These are phyloP conservation scores for Merodon equestris DNA, from an alignment of 2,888 invertebrate genomes.

Conservation along the genomic window DNA sequence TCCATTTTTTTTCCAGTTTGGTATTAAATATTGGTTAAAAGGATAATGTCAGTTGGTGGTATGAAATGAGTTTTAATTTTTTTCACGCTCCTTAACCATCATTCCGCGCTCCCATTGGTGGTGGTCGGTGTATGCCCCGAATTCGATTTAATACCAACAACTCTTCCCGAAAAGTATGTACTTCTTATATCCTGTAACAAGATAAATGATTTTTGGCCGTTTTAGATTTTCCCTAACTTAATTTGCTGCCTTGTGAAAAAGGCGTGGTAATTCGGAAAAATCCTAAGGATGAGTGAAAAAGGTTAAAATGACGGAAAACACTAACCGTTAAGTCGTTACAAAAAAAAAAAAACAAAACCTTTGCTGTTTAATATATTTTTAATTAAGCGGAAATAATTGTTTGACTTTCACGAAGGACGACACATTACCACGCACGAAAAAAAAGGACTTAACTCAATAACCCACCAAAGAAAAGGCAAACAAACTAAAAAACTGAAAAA, in stretches of 20 bases:
- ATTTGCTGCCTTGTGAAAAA: background rate
- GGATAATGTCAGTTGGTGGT: conserved; percentile 50
- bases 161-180: conserved; percentile 13
- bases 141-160: conserved; percentile 33
- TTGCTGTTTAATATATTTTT: conserved; percentile 49
- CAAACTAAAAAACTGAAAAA: background rate
- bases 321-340: conserved; percentile 12
- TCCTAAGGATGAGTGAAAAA: conserved; percentile 12
- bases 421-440: background rate
- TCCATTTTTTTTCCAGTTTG: conserved; percentile 21
- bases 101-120: background rate
- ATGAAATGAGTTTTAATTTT: conserved; percentile 41
- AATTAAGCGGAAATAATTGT: conserved; percentile 52
- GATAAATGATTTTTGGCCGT: conserved; percentile 54
- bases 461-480: too few relatives aligned
- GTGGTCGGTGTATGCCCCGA: conserved; percentile 1
- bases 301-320: conserved; percentile 34
- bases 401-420: conserved; percentile 23
- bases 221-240: conserved; percentile 42
- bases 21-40: conserved; percentile 62
- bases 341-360: conserved; percentile 14
- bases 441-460: background rate
- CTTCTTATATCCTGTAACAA: conserved; percentile 30
- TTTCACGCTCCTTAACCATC: background rate
- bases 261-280: background rate